Base-by-base conservation (phyloP, 2,797 vertebrate genomes). In the Phalloptychus januarius region DNA sequence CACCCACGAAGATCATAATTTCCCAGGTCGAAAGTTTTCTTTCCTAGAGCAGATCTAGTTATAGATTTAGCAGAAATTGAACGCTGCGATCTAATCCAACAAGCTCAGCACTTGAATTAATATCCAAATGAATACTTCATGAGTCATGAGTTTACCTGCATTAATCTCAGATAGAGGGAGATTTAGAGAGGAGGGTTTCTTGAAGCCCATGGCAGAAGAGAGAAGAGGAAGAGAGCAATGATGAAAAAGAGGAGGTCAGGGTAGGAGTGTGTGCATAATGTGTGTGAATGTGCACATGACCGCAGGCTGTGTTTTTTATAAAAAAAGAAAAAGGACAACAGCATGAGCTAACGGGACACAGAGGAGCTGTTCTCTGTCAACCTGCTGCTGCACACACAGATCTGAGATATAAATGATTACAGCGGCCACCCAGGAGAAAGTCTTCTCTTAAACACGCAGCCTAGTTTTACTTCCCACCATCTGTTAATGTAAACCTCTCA, bases 381-480 rank as follows among this genome's bases (percentile, higher is more conserved):
- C 89, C 91, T 89, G 78, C 83, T 90, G 91, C 89, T 73, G 45
- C 56, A 72, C 69, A 50, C 50, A 76, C 75, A 54, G 36, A 42
- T 16, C 28, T 48, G 70, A 38, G 63, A 73, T 81, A 58, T 86
- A 85, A 91, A 88, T 83, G 86, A 86, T 75, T 88, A 81, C 82
- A 89, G 79, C 85, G 80, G 88, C 84, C 88, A 90, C 86, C 91
- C 89, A 90, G 78, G 81, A 92, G 87, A 91, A 85, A 83, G 78
- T 89, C 72, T 88, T 89, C 89, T 90, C 82, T 90, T 89, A 91
- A 92, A 91, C 89, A 92, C 84, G 90, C 89, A 91, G 87, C 82
- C 86, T 87, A 81, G 69, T 83, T 90, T 91, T 83, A 80, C 28
- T 86, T 77, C 81, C 77, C 38, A 40, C 86, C 79, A 81, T 92